Evolutionary conservation across 2,888 invertebrate species (phyloP), one percentile per base, ranked within the genome.

Genomic region (Agrotis puta): DNA sequence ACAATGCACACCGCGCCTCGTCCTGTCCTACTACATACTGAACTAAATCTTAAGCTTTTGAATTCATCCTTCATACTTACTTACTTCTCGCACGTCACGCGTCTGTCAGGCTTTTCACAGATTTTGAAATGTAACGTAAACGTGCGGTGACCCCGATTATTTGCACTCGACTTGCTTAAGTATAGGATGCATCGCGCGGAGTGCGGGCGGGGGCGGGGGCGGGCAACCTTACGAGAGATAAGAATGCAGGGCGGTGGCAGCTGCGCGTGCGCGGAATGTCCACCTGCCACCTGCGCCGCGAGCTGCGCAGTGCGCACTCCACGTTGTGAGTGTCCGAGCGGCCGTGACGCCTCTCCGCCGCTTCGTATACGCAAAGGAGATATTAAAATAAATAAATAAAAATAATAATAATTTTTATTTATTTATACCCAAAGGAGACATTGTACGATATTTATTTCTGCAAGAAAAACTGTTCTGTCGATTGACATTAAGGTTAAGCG

Each of bases 241-340:
- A 85, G 86, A 85, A 85, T 84, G 88, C 82, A 39, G 76, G 59
- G 69, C 54, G 57, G 43, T 43, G 67, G 74, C 90, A 87, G 87
- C 88, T 87, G 89, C 87, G 84, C 84, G 81, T 81, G 84, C 85
- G 81, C 81, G 88, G 88, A 88, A 88, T 87, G 88, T 79, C 65
- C 91, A 90, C 79, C 84, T 83, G 85, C 64, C 81, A 63, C 87
- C 54, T 66, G 73, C 78, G 61, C 62, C 16, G n/a, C n/a, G n/a
- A n/a, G n/a, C n/a, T n/a, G n/a, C n/a, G n/a, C n/a, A n/a, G n/a
- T n/a, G n/a, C 27, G 27, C 27, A 27, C 27, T 27, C 27, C 27
- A 27, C 27, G 27, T 5, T 3, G 27, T 27, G 39, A 39, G 1
- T 9, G 39, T 39, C 39, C 39, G 39, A 9, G 39, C 39, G 39